phyloP scores from a whole-genome alignment of 64 coral and sea anemone species.

The Actinia tenebrosa region DNA sequence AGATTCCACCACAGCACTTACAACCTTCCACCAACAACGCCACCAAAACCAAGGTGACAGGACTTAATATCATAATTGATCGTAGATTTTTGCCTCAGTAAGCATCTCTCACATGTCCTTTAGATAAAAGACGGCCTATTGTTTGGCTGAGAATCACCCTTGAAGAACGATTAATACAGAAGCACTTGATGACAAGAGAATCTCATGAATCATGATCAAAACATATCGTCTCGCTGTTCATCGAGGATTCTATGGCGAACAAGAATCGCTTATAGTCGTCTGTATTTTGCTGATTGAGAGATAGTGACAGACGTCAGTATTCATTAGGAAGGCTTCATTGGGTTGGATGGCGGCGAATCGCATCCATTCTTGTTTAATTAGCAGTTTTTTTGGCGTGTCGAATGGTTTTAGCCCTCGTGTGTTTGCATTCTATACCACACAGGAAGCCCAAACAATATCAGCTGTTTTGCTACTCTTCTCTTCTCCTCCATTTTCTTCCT shows the following conservation, averaged over 20 bases:
- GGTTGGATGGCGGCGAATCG: conserved; percentile 16
- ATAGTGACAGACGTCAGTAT: not conserved
- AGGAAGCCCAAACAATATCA: conserved; percentile 16
- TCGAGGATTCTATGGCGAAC: not conserved
- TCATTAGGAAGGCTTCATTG: not conserved
- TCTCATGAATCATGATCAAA: not conserved
- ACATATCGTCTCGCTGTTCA: not conserved
- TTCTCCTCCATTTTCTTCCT: not conserved
- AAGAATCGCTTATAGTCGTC: not conserved
- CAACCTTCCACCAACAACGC: not conserved
- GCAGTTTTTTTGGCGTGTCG: not conserved
- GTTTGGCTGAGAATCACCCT: not conserved
- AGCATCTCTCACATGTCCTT: conserved; percentile 1
- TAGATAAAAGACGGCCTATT: not conserved
- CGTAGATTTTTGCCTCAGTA: not conserved
- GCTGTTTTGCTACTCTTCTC: not conserved
- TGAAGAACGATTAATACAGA: not conserved
- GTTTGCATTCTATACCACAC: not conserved
- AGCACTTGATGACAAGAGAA: not conserved
- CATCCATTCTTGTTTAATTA: conserved; percentile 13
- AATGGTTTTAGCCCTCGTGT: not conserved
- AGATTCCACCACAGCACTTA: conserved; percentile 26
- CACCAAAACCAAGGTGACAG: not conserved
- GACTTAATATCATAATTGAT: conserved; percentile 1
- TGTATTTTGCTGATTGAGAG: not conserved